Conservation (phyloP, 2,888 invertebrate species). For the Rhabditophanes sp. region DNA sequence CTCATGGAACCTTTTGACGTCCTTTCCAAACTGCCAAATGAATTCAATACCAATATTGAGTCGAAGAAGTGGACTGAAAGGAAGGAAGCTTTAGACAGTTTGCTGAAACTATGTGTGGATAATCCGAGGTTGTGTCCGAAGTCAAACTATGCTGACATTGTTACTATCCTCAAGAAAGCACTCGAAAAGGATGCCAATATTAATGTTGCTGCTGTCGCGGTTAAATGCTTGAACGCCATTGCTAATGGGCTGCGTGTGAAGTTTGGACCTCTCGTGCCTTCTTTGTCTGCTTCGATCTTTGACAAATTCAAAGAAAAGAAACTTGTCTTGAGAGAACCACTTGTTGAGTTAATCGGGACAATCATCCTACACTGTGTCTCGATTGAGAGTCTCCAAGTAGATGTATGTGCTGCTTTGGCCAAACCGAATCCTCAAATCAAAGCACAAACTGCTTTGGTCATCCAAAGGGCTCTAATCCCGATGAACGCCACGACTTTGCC, state of each 20-base stretch:
- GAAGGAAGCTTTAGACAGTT: conserved; percentile 83
- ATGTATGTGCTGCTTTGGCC: conserved; percentile 63
- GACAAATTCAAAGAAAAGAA: conserved; percentile 98
- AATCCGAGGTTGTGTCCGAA: no score
- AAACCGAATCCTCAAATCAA: conserved; percentile 48
- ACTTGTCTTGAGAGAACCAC: conserved; percentile 64
- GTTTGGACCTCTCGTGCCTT: conserved; percentile 63
- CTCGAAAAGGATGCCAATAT: conserved; percentile 88
- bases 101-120: conserved; percentile 49
- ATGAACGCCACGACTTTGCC: conserved; percentile 39
- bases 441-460: conserved; percentile 43
- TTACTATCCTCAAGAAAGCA: conserved; percentile 44
- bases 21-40: conserved; percentile 73
- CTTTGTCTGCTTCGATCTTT: conserved; percentile 53
- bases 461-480: conserved; percentile 56
- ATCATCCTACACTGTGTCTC: no score
- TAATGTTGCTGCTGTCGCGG: conserved; percentile 70
- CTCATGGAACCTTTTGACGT: conserved; percentile 78
- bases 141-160: no score
- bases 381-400: conserved; percentile 55
- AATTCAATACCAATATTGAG: conserved; percentile 80
- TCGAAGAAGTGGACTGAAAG: conserved; percentile 97
- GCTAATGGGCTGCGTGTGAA: conserved; percentile 72
- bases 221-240: conserved; percentile 63
- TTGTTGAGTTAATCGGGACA: conserved; percentile 68